phyloP scores from a whole-genome alignment of 1,140 invertebrate genomes.

The Pomacea maculata region DNA sequence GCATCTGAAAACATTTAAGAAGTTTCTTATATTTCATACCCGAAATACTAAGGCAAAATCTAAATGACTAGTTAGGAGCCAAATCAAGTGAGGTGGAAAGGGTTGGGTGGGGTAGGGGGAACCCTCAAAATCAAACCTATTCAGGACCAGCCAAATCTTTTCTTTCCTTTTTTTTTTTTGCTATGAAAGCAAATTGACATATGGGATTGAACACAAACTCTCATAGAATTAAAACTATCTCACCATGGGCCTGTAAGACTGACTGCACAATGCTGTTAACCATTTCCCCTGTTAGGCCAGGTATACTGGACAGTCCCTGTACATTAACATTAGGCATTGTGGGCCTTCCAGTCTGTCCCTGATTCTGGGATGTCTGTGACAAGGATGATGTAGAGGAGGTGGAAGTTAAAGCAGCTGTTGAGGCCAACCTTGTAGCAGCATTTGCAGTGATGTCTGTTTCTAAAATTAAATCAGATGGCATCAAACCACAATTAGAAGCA shows the following conservation, averaged over 20 bases:
- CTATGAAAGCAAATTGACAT: no score
- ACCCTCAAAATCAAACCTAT: no score
- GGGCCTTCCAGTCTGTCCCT: neutral
- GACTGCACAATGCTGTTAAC: slow-evolving; percentile 74
- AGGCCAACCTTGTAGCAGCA: neutral
- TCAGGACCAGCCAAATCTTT: no score
- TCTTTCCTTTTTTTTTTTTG: no score
- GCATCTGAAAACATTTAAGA: no score
- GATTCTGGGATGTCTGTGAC: neutral
- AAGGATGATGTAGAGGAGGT: slow-evolving; percentile 1
- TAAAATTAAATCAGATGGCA: neutral
- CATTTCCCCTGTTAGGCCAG: slow-evolving; percentile 64
- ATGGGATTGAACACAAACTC: no score
- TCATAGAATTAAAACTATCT: neutral
- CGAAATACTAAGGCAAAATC: no score
- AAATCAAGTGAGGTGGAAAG: no score
- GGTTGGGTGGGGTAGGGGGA: no score
- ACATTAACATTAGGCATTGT: neutral
- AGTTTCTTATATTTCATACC: no score
- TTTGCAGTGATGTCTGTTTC: neutral
- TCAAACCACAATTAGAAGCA: neutral
- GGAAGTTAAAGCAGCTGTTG: slow-evolving; percentile 1
- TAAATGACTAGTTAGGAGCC: no score
- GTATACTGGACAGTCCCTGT: slow-evolving; percentile 9
- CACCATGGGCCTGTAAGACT: slow-evolving; percentile 56